Percentiles rank a stretch among this genome's conserved stretches.
These are phyloP conservation scores for Gallinago solitaria DNA, from an alignment of 2,797 vertebrate genomes.

Conservation along the genomic window DNA sequence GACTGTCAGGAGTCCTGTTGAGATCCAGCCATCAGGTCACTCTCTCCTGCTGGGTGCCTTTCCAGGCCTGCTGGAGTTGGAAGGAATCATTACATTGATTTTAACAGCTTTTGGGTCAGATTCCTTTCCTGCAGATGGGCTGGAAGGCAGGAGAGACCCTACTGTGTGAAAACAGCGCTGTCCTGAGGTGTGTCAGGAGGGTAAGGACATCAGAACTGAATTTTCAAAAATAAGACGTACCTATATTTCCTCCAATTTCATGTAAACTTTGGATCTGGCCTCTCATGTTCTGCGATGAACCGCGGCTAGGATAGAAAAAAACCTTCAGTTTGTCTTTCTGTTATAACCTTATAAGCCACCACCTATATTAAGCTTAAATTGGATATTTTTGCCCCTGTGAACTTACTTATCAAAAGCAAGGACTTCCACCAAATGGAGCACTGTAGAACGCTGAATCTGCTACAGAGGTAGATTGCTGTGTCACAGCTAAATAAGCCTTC, in stretches of 20 bases:
- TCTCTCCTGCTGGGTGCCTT: not conserved
- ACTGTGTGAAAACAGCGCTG: not conserved
- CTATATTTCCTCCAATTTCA: conserved; percentile 97
- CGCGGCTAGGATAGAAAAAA: conserved; percentile 54
- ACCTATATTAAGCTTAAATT: not conserved
- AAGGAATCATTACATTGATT: not conserved
- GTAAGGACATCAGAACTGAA: not conserved
- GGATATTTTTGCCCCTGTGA: not conserved
- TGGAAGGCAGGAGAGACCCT: not conserved
- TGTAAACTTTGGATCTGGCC: conserved; percentile 85
- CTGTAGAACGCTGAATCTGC: not conserved
- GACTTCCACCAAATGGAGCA: not conserved
- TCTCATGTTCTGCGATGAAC: conserved; percentile 71
- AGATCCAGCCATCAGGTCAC: not conserved
- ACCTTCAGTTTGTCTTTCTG: not conserved
- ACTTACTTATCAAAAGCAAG: not conserved
- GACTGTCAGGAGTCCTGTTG: not conserved
- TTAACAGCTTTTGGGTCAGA: not conserved
- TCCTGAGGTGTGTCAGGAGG: not conserved
- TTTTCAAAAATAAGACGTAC: conserved; percentile 74
- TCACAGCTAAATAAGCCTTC: not conserved
- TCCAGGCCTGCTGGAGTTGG: not conserved
- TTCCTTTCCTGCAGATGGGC: not conserved
- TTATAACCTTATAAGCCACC: not conserved
- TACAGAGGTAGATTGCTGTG: not conserved